These are phyloP conservation scores for Melanotaenia nigrans DNA, from an alignment of 2,797 vertebrate species.

Conservation along the genomic window DNA sequence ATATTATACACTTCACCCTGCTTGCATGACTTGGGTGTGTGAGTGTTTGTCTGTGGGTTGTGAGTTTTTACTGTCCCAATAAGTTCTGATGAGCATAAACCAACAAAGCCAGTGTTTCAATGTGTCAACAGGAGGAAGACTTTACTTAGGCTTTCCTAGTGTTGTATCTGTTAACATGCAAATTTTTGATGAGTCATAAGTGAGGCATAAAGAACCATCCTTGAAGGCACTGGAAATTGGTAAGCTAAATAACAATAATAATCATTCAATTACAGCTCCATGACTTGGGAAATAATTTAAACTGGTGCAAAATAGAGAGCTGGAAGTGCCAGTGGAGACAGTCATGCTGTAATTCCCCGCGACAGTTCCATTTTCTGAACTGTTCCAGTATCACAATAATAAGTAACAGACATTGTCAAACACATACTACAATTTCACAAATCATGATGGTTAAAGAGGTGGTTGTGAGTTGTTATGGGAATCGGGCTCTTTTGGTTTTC, in stretches of 20 bases:
- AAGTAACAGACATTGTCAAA: neutral
- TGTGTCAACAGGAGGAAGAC: conserved; percentile 3
- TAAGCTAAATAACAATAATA: neutral
- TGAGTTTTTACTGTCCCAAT: conserved; percentile 34
- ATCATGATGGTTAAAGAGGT: neutral
- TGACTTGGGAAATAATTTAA: neutral
- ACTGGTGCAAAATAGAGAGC: neutral
- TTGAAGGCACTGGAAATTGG: neutral
- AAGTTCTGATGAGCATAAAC: conserved; percentile 34
- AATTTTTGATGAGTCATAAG: neutral
- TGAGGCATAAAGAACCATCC: neutral
- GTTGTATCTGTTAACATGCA: neutral
- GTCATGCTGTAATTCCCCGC: no score
- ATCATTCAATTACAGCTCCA: neutral
- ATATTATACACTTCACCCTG: neutral
- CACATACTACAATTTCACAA: neutral
- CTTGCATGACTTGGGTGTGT: conserved; percentile 9
- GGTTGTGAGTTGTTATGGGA: neutral
- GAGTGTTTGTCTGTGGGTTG: conserved; percentile 2
- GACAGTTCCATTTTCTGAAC: neutral
- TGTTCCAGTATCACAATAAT: neutral
- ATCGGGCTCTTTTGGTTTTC: neutral
- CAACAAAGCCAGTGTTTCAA: conserved; percentile 28
- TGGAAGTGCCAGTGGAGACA: no score
- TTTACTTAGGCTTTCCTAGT: conserved; percentile 13